Evolutionary conservation across 35 echinoderm and acorn worm species (phyloP), one percentile per base, ranked within the genome.

Genomic region (Apostichopus californicus): DNA sequence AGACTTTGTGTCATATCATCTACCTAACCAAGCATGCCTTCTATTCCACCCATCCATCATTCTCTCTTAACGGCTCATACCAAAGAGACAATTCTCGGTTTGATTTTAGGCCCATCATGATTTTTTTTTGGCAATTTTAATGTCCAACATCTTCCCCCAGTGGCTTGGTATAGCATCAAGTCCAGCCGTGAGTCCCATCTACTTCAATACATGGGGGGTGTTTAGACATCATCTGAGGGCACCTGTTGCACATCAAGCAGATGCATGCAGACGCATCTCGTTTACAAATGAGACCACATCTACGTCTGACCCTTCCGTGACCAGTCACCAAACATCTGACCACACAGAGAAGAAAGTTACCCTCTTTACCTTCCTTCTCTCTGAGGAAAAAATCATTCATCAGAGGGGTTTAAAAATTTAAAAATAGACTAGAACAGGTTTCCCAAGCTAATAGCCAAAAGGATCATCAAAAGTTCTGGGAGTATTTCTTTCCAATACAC

Each of bases 311-410:
- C 58, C 34, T 54, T 85, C 81, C 55, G 81, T 85, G 81, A 85
- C 81, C 81, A 85, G 56, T 58, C 81, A 68, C 86, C 86, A 72
- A 25, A 72, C 86, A 89, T 89, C 86, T 89, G 86, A 89, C 86
- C 86, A 89, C 23, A 65, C 86, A 89, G 86, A 89, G 86, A 89
- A 89, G 86, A 58, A 61, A 89, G 86, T 89, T 72, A 89, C 86
- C 86, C 86, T 89, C 86, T 85, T 85, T 89, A 89, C n/a, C 86
- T 89, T 18, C 46, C 86, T 72, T 68, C 64, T 89, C 86, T 89
- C 86, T 89, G 86, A 89, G 86, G 86, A 89, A 89, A 89, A 89
- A 89, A 89, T 89, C 73, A 89, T 89, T 89, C 26, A 89, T 89
- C 86, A 89, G 86, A 89, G 86, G 60, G 24, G 25, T 89, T 89